These are phyloP conservation scores for Anhinga rufa DNA, from an alignment of 2,113 vertebrate species.

Conservation along the genomic window DNA sequence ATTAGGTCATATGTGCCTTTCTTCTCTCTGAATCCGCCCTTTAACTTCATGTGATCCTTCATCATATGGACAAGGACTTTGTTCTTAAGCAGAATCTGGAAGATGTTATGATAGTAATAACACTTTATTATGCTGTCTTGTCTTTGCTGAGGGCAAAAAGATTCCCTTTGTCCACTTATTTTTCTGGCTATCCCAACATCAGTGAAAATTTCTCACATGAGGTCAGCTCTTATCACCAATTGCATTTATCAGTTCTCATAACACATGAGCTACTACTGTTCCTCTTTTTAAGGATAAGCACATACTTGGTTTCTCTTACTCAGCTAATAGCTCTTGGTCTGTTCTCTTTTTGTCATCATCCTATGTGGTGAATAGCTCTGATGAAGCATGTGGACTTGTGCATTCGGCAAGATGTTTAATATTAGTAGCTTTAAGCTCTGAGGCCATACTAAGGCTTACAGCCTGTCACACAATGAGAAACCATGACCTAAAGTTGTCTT, in stretches of 20 bases:
- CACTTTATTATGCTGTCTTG: slow-evolving; percentile 28
- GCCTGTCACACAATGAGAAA: background rate
- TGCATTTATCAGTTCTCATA: background rate
- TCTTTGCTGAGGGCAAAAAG: slow-evolving; percentile 1
- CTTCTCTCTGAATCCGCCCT: background rate
- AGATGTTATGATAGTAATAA: slow-evolving; percentile 50
- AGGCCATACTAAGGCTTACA: background rate
- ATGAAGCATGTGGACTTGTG: background rate
- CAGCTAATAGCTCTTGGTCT: background rate
- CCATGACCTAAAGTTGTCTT: background rate
- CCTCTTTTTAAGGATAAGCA: background rate
- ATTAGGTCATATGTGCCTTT: background rate
- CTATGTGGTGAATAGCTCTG: background rate
- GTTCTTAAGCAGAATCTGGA: slow-evolving; percentile 49
- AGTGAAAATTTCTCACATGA: background rate
- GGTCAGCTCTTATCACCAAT: slow-evolving; percentile 2
- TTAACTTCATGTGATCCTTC: slow-evolving; percentile 28
- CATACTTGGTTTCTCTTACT: background rate
- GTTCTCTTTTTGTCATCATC: background rate
- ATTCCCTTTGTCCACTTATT: slow-evolving; percentile 17
- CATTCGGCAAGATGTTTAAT: background rate
- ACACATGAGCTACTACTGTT: background rate
- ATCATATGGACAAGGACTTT: slow-evolving; percentile 47
- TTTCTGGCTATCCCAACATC: background rate
- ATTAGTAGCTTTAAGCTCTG: background rate